Evolutionary conservation across 1,140 invertebrate genomes (phyloP), one percentile per base, ranked within the genome.

Genomic region (Cephus cinctus): DNA sequence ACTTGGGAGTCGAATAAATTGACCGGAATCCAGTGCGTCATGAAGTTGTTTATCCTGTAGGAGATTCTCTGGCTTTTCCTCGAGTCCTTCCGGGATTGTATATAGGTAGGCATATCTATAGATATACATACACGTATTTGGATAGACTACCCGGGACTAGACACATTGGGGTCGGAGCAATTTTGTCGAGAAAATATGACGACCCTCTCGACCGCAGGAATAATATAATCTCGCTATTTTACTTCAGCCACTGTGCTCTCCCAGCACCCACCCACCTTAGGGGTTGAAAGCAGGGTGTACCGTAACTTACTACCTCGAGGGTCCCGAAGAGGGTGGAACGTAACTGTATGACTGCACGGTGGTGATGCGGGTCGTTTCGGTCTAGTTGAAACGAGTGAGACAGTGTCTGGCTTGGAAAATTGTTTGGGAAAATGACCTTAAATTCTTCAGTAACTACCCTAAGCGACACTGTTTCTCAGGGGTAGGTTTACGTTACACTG

Each of bases 371-470:
- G n/a, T n/a, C n/a, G n/a, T n/a, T n/a, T n/a, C n/a, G n/a, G n/a
- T 15, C 61, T 67, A 58, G 63, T 59, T 67, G 59, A 65, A 67
- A 70, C 62, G 59, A 58, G 62, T 57, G 56, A 63, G 65, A 58
- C 58, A 59, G 44, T 65, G 64, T 67, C 64, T 68, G 54, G 50
- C 56, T 52, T n/a, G 34, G 49, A 49, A 65, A 68, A 68, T 68
- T 68, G 63, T 68, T 68, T 59, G 65, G 57, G 60, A 60, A 67
- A 66, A 67, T 63, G n/a, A n/a, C n/a, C n/a, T n/a, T n/a, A n/a
- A n/a, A n/a, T n/a, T n/a, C n/a, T n/a, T n/a, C n/a, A n/a, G n/a
- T n/a, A n/a, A n/a, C n/a, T n/a, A n/a, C n/a, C n/a, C n/a, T n/a
- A n/a, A n/a, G n/a, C n/a, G n/a, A n/a, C n/a, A n/a, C n/a, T n/a